Conservation (phyloP, 1,140 invertebrate genomes). For the Drosophila albomicans region DNA sequence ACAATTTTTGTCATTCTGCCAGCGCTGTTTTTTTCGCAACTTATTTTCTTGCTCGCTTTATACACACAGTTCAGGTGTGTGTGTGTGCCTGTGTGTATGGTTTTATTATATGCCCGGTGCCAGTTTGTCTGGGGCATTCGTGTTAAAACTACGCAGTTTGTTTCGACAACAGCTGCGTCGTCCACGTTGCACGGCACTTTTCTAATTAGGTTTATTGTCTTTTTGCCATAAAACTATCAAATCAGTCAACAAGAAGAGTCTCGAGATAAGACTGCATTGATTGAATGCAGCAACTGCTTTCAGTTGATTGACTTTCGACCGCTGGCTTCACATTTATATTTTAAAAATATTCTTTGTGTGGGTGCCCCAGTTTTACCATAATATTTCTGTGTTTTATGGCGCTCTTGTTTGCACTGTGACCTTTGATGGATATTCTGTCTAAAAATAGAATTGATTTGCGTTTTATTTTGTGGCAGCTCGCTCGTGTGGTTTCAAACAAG, state of each 20-base stretch:
- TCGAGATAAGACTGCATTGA: neutral
- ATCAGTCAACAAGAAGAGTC: neutral
- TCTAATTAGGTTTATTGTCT: neutral
- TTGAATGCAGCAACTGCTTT: neutral
- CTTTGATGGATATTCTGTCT: conserved; percentile 2
- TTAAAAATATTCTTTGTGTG: conserved; percentile 2
- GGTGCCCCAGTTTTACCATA: neutral
- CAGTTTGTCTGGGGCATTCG: conserved; percentile 60
- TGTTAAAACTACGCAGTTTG: conserved; percentile 58
- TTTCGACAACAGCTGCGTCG: conserved; percentile 25
- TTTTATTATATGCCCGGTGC: conserved; percentile 50
- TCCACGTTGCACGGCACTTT: neutral
- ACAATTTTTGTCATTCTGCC: conserved; percentile 65
- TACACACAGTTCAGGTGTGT: conserved; percentile 45
- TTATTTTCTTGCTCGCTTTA: conserved; percentile 12
- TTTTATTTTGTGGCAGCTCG: neutral
- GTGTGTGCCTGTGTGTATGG: conserved; percentile 24
- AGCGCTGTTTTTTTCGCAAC: conserved; percentile 15
- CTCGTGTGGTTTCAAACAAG: no score
- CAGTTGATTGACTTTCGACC: neutral
- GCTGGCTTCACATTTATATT: neutral
- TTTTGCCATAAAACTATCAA: neutral
- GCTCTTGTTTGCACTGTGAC: neutral
- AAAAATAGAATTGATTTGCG: neutral
- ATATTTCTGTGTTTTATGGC: neutral